Evolutionary conservation across 2,113 vertebrate species (phyloP), one percentile per base, ranked within the genome.

Genomic region (Chlorodrepanis virens): DNA sequence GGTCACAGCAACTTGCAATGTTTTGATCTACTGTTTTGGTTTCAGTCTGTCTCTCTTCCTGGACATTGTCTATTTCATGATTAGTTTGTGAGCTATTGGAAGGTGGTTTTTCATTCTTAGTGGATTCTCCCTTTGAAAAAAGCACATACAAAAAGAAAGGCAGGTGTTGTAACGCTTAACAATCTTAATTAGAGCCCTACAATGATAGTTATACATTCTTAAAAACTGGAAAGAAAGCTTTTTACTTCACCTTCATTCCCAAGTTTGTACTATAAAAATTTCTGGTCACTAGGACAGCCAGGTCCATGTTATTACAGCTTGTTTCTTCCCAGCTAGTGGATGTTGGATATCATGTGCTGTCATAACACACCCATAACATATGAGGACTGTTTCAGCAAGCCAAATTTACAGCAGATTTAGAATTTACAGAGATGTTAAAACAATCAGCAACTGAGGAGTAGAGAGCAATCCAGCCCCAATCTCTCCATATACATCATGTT

Each of bases 11-110:
- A 77, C 63, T 95, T 95, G 98, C 95, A 77, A 90, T 7, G 70
- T 97, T 98, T 84, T 97, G 98, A 89, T 97, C 97, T 33, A 95
- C 89, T 15, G 89, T 75, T 83, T 97, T 42, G 3, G 16, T 67
- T 21, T 90, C 53, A 14, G 39, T 97, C 65, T 80, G 74, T 72
- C 40, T 88, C 37, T 88, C 91, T 83, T 81, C 97, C 14, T 97
- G 97, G 75, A 95, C 97, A 93, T 83, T 96, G 59, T 97, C 83
- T 22, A 97, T 98, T 97, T 98, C 95, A 0, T 97, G 96, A 84
- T 97, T 98, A 1, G 89, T 89, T 93, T 98, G 97, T 63, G 98
- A 98, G 53, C 97, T 98, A 7, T 52, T 95, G 6, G 98, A 94
- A 28, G 97, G 97, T 24, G 96, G 87, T 27, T 70, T 92, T 86